Conservation (phyloP, 2,888 invertebrate species). For the Dasypolia templi region DNA sequence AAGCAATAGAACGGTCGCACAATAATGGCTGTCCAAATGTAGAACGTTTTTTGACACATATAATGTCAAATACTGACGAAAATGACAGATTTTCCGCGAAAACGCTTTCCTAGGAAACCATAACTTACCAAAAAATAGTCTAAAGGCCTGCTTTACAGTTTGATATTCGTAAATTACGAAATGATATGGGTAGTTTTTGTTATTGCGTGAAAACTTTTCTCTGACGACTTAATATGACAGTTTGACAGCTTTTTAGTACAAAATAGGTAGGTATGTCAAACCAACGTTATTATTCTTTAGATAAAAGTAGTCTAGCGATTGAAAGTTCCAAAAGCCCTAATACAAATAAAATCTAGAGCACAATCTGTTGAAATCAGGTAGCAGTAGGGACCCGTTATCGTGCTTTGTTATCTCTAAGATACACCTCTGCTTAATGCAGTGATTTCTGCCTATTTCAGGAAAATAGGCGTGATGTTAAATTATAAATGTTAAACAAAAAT, state of each 20-base stretch:
- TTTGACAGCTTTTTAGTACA: too few species aligned
- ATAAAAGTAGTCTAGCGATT: too few species aligned
- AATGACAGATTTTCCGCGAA: background rate
- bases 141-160: background rate
- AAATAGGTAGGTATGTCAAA: background rate
- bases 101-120: background rate
- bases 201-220: background rate
- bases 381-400: too few species aligned
- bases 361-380: background rate
- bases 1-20: background rate
- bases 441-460: too few species aligned
- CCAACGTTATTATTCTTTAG: background rate
- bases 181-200: background rate
- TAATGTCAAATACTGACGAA: background rate
- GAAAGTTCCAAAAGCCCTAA: background rate
- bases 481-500: background rate
- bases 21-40: background rate
- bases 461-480: background rate
- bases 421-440: background rate
- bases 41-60: background rate
- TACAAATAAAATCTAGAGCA: background rate
- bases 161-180: background rate
- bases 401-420: background rate
- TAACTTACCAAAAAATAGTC: background rate
- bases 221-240: background rate